Conservation (phyloP, 1,140 invertebrate species). For the Argopecten irradians region DNA sequence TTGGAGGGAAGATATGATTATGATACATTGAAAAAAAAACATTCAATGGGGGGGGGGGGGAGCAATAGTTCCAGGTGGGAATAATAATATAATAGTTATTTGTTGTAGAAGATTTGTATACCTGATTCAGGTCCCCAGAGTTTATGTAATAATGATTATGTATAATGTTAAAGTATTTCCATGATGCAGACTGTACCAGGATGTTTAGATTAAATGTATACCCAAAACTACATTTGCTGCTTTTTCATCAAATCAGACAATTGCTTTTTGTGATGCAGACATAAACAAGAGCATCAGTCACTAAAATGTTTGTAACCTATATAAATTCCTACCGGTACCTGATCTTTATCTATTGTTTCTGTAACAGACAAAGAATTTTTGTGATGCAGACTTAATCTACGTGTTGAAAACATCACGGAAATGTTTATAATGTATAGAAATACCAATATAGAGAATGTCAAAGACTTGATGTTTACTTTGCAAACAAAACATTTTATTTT, state of each 20-base stretch:
- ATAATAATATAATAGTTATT: too few relatives aligned
- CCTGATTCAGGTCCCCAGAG: neutral
- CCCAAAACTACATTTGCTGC: neutral
- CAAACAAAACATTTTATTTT: neutral
- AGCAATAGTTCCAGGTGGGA: too few relatives aligned
- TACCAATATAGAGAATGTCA: neutral
- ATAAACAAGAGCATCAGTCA: too few relatives aligned
- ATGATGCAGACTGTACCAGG: neutral
- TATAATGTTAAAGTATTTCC: neutral
- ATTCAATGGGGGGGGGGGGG: too few relatives aligned
- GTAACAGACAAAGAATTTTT: neutral
- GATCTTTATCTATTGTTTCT: neutral
- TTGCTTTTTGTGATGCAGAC: neutral
- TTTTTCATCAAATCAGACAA: neutral
- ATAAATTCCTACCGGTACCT: too few relatives aligned
- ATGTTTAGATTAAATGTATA: neutral
- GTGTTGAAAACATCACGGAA: neutral
- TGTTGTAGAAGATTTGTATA: too few relatives aligned
- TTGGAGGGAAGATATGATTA: too few relatives aligned
- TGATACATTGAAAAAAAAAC: too few relatives aligned
- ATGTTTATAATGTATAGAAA: neutral
- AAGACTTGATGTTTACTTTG: neutral
- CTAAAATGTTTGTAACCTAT: too few relatives aligned
- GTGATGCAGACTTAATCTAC: neutral
- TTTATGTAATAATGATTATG: neutral